Base-by-base conservation (phyloP, 1,140 invertebrate species). In the Babylonia areolata region DNA sequence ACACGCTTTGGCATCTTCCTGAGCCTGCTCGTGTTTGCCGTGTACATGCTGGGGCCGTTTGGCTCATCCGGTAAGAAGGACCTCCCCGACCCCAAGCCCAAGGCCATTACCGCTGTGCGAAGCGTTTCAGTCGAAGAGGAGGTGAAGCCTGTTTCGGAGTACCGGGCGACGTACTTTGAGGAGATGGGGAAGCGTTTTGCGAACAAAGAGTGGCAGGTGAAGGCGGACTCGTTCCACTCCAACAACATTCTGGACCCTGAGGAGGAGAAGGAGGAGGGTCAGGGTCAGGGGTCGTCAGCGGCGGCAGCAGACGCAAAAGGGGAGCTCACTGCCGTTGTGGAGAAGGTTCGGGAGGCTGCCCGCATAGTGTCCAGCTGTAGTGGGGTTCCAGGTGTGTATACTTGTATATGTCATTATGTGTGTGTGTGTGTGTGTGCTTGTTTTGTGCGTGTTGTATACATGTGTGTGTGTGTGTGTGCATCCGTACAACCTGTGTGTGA, bases 301-400 rank as follows among this genome's bases (percentile, higher is more conserved):
- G 46, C 9, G 6, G 46, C 6, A 20, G 75, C 2, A 46, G 78
- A 79, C 23, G 3, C 39, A 54, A n/a, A 81, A 40, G 40, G 39
- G 20, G 28, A 81, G 15, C 31, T 82, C 11, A 58, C 64, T 3
- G 40, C 17, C 11, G 31, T 69, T n/a, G 81, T n/a, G 6, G 81
- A 23, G 28, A 58, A 69, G 23, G 81, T 82, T 20, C 39, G 31
- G 39, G 81, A 64, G 28, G 39, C 39, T 0, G 54, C 54, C 35
- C 51, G 17, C 3, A 28, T 39, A 12, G 81, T 82, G 6, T 64
- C 81, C 12, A 58, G 20, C 1, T 82, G 81, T 37, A 42, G 69
- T 20, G 54, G 37, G 23, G 54, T 82, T 23, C 81, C 81, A 69
- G 81, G 81, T 17, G 69, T 64, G 58, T n/a, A n/a, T n/a, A n/a